phyloP scores from a whole-genome alignment of 37 sponge, comb jelly and placozoan species.

The Ephydatia muelleri region DNA sequence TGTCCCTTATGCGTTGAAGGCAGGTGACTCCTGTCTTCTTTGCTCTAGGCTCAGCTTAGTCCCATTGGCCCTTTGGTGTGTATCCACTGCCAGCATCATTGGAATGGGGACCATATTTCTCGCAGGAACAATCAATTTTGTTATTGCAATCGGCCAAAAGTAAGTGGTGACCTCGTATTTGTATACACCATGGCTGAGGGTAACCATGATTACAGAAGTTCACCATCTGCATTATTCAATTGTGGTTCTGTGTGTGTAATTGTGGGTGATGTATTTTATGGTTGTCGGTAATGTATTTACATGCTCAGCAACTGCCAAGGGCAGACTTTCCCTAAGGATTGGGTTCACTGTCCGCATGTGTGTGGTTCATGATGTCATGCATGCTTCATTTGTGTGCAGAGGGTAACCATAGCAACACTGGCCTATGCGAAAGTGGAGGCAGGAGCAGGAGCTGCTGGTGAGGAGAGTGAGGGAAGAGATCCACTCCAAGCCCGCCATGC shows the following conservation, averaged over 20 bases:
- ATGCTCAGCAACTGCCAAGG: no score
- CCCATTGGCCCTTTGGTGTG: constrained; percentile 50
- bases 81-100: constrained; percentile 62
- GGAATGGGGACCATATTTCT: constrained; percentile 43
- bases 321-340: no score
- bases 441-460: neutral
- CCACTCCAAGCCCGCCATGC: no score
- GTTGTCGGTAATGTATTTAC: no score
- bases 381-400: constrained; percentile 1
- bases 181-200: neutral
- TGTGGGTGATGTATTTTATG: no score
- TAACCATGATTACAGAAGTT: no score
- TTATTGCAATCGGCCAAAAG: constrained; percentile 74
- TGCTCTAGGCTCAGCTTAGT: constrained; percentile 35
- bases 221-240: no score
- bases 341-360: no score
- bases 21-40: neutral
- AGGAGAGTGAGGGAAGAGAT: neutral
- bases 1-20: neutral
- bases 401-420: neutral
- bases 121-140: constrained; percentile 64
- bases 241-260: no score
- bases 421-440: neutral
- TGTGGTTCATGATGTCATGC: no score
- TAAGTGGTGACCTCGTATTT: constrained; percentile 17